Percentiles rank a stretch among this genome's conserved stretches.
Conservation (phyloP, 2,888 invertebrate species). For the Lasioglossum malachurum region DNA sequence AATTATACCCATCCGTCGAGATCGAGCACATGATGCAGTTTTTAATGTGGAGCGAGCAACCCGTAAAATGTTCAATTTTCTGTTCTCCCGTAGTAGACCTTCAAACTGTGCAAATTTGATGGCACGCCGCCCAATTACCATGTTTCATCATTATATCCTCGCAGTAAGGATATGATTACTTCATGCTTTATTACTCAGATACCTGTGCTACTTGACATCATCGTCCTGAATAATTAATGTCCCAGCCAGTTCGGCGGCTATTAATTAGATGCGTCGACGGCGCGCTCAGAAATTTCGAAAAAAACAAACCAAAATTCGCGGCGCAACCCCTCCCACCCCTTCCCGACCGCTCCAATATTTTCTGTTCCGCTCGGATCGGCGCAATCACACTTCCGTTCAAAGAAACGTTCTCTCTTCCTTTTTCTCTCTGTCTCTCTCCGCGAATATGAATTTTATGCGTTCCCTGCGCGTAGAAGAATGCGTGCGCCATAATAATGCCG, state of each 20-base stretch:
- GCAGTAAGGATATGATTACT: slow-evolving; percentile 66
- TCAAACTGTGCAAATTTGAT: slow-evolving; percentile 69
- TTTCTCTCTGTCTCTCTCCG: not conserved
- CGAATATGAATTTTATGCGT: not conserved
- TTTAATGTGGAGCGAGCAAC: slow-evolving; percentile 70
- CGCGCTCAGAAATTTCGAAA: slow-evolving; percentile 8
- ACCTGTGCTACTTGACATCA: slow-evolving; percentile 68
- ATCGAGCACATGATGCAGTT: slow-evolving; percentile 67
- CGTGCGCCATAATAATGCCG: not conserved
- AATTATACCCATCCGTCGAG: slow-evolving; percentile 70
- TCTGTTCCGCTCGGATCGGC: not conserved
- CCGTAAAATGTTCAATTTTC: slow-evolving; percentile 73
- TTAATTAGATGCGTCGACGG: slow-evolving; percentile 47
- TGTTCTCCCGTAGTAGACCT: slow-evolving; percentile 65
- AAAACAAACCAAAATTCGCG: slow-evolving; percentile 1
- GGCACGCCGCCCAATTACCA: slow-evolving; percentile 66
- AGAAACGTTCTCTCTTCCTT: not conserved
- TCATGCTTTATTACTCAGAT: slow-evolving; percentile 67
- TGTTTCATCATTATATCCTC: slow-evolving; percentile 65
- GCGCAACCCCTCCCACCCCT: not conserved
- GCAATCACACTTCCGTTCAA: not conserved
- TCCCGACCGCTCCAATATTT: not conserved
- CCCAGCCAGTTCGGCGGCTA: slow-evolving; percentile 39
- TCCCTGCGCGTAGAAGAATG: not conserved
- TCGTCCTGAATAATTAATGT: slow-evolving; percentile 63